A percentile compares a stretch with the other conserved stretches of the same genome.
Evolutionary conservation across 2,113 vertebrate species (phyloP).

Genomic region (Antechinus flavipes): DNA sequence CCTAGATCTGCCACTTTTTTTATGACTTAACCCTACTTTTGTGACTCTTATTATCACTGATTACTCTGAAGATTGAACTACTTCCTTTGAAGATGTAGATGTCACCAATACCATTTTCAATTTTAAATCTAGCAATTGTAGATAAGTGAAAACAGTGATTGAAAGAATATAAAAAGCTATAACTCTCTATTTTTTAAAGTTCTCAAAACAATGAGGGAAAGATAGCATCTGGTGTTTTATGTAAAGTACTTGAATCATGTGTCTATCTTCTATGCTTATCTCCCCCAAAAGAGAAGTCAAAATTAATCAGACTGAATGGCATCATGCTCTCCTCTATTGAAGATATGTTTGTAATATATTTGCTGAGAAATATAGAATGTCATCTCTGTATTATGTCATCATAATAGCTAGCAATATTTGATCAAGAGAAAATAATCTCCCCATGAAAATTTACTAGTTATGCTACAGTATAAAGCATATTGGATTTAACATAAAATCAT

Average conservation of each 20-base stretch:
- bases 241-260: not conserved
- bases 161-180: not conserved
- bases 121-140: not conserved
- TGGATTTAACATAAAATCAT: not conserved
- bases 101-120: not conserved
- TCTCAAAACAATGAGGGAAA: not conserved
- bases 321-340: not conserved
- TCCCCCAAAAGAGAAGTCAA: not conserved
- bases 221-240: not conserved
- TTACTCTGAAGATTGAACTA: not conserved
- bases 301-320: not conserved
- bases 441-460: not conserved
- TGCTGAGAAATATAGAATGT: not conserved
- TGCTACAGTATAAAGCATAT: not conserved
- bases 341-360: not conserved
- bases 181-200: not conserved
- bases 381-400: not conserved
- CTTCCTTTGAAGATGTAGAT: not conserved
- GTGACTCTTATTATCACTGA: not conserved
- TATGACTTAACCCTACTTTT: not conserved
- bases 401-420: not conserved
- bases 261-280: not conserved
- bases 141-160: not conserved
- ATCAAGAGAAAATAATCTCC: not conserved
- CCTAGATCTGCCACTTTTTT: not conserved